Evolutionary conservation across 2,888 invertebrate genomes (phyloP), one percentile per base, ranked within the genome.

Genomic region (Leptopilina drosophilae): DNA sequence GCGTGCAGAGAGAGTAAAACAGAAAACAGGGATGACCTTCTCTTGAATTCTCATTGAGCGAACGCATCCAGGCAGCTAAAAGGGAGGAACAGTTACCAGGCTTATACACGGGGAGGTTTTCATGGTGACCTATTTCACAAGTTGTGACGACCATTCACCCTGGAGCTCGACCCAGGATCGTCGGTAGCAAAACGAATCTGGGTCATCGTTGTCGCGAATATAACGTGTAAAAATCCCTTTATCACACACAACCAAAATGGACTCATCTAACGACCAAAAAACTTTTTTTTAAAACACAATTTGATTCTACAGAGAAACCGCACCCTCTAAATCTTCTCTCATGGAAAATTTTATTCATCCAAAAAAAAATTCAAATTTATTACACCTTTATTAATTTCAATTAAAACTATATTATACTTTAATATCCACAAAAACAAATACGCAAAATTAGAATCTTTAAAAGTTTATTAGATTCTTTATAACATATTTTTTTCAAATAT

Each of bases 101-200:
- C 66, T 66, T 56, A 26, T 77, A 66, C 20, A 42, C 14, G 26
- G 40, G 46, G 64, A 62, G 11, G 15, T 53, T 56, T 56, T 75
- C 73, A 77, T 75, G 81, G 78, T 86, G 87, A 85, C 87, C 87
- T 79, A 86, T 83, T 87, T 88, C 81, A 80, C 82, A 83, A 83
- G 83, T 84, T 82, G 86, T 85, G 85, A 87, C 86, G 87, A 86
- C 87, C 84, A 86, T 88, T 87, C 86, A 87, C 85, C 87, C 84
- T 85, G 83, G 79, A 81, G 77, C 84, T 86, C 82, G 26, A 85
- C 81, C 86, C 82, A 84, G 82, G 82, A 83, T 82, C 64, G 78
- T 77, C 79, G 78, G 77, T 49, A 78, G 69, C 59, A 80, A 67
- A 65, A 79, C 65, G 77, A 82, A 88, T 87, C 85, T 87, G 64